phyloP scores from a whole-genome alignment of 2,888 invertebrate species.

The Caenorhabditis angaria region DNA sequence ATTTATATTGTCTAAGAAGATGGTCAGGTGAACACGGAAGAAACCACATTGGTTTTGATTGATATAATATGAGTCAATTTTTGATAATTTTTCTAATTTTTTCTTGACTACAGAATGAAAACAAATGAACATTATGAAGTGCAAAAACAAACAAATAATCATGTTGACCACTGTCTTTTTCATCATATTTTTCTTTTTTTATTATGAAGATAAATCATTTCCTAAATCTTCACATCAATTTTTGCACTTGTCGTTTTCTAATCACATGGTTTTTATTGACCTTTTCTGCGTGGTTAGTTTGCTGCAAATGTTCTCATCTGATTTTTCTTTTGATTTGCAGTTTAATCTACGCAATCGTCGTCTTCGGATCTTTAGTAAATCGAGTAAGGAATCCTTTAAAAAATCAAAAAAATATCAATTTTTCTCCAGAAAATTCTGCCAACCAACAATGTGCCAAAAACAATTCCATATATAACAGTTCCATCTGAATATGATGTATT shows the following conservation, averaged over 20 bases:
- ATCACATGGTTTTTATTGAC: constrained; percentile 35
- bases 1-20: too few relatives aligned
- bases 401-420: not conserved
- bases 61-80: too few relatives aligned
- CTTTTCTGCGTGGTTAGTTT: constrained; percentile 26
- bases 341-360: constrained; percentile 32
- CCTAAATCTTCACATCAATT: not conserved
- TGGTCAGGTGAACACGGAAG: too few relatives aligned
- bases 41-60: too few relatives aligned
- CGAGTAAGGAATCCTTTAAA: constrained; percentile 3
- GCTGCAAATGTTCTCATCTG: not conserved
- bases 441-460: constrained; percentile 34
- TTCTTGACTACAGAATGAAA: not conserved
- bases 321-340: constrained; percentile 27
- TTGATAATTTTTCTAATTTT: not conserved
- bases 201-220: constrained; percentile 1
- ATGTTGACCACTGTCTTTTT: constrained; percentile 6
- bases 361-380: constrained; percentile 36
- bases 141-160: constrained; percentile 20
- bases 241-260: constrained; percentile 18
- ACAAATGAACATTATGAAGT: constrained; percentile 17
- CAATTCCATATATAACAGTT: constrained; percentile 35
- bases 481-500: constrained; percentile 32
- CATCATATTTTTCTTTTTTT: constrained; percentile 11
- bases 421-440: constrained; percentile 22